Evolutionary conservation across 2,888 invertebrate species (phyloP).

Genomic region (Pharmacophagus antenor): DNA sequence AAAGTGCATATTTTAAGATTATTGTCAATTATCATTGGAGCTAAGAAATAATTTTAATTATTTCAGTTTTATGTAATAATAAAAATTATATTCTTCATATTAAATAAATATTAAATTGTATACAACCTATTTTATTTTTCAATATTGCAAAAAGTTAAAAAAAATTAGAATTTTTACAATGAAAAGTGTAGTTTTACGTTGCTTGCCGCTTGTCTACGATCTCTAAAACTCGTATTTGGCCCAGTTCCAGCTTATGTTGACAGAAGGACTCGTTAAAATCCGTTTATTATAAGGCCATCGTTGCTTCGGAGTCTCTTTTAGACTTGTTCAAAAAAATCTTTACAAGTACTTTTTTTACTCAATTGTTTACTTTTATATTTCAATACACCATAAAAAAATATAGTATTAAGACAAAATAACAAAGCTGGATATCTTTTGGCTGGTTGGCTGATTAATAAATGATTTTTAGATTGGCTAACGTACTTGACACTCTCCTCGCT

Average conservation of each 20-base stretch:
- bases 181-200: background rate
- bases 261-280: constrained; percentile 16
- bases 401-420: too few relatives aligned
- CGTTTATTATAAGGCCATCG: constrained; percentile 8
- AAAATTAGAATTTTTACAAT: background rate
- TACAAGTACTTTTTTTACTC: background rate
- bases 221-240: constrained; percentile 6
- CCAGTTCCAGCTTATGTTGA: constrained; percentile 14
- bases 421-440: too few relatives aligned
- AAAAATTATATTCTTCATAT: background rate
- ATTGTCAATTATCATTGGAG: too few relatives aligned
- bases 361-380: background rate
- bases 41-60: background rate
- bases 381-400: too few relatives aligned
- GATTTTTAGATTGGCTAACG: too few relatives aligned
- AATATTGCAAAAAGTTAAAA: background rate
- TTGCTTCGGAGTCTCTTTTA: background rate
- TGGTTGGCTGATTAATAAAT: too few relatives aligned
- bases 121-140: too few relatives aligned
- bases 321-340: background rate
- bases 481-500: background rate
- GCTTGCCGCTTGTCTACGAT: background rate
- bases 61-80: background rate
- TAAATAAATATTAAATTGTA: background rate
- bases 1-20: too few relatives aligned